These are phyloP conservation scores for Saturnia pavonia DNA, from an alignment of 2,888 invertebrate species.

Conservation along the genomic window DNA sequence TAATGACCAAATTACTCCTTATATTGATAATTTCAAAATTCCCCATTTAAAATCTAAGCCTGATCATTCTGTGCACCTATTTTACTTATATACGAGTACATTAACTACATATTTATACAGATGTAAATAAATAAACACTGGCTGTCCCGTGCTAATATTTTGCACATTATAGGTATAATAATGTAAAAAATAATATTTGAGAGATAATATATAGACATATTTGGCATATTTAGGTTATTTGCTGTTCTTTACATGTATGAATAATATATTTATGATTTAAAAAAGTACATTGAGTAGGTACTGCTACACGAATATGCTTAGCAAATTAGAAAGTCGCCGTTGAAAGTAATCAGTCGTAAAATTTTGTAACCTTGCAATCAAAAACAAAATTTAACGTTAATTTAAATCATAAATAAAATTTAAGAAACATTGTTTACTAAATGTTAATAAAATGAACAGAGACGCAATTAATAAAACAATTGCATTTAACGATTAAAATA, in stretches of 20 bases:
- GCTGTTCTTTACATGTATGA: background rate
- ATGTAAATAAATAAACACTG: too few relatives aligned
- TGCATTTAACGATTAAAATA: background rate
- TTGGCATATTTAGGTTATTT: background rate
- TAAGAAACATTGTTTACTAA: background rate
- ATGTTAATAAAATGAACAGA: background rate
- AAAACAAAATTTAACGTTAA: background rate
- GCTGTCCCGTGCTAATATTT: too few relatives aligned
- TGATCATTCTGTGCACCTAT: too few relatives aligned
- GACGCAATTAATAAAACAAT: background rate
- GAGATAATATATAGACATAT: too few relatives aligned
- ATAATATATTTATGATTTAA: background rate
- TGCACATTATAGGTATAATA: too few relatives aligned
- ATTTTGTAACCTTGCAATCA: background rate
- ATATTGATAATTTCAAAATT: too few relatives aligned
- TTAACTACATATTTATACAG: too few relatives aligned
- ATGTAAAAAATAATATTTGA: too few relatives aligned
- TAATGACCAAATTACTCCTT: background rate
- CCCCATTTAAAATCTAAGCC: too few relatives aligned
- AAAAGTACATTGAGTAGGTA: background rate
- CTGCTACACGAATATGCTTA: background rate
- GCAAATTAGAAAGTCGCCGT: background rate
- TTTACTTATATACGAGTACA: too few relatives aligned
- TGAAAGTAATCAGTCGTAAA: background rate
- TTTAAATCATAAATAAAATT: background rate